These are phyloP conservation scores for Cladorhizidae sp. DNA, from an alignment of 37 sponge, comb jelly and placozoan species.

Conservation along the genomic window DNA sequence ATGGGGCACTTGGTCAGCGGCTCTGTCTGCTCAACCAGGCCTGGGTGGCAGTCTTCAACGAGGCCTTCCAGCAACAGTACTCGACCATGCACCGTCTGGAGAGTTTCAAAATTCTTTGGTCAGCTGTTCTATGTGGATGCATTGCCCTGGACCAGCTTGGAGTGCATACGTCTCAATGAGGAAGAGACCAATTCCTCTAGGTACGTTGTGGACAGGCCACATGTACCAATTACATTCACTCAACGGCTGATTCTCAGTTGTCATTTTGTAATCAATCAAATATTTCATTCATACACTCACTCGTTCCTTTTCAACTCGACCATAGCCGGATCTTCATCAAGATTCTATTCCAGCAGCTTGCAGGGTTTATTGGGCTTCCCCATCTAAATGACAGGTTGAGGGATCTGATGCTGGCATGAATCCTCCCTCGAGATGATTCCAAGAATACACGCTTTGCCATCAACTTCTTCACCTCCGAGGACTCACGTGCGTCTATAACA, in stretches of 20 bases:
- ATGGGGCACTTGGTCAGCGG: conserved; percentile 88
- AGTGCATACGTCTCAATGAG: conserved; percentile 93
- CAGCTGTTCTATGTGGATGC: conserved; percentile 95
- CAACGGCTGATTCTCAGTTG: no score
- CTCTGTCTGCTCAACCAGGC: conserved; percentile 87
- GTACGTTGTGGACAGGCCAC: conserved; percentile 13
- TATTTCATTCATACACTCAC: neutral
- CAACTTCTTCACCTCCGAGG: conserved; percentile 99
- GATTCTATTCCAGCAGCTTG: conserved; percentile 97
- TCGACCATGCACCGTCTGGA: conserved; percentile 93
- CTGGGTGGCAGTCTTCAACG: conserved; percentile 87
- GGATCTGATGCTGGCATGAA: conserved; percentile 84
- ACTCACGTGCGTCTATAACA: conserved; percentile 83
- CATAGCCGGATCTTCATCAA: conserved; percentile 96
- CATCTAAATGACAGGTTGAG: conserved; percentile 87
- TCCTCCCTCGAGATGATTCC: conserved; percentile 92
- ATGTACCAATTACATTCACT: no score
- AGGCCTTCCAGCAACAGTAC: conserved; percentile 88
- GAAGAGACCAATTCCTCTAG: conserved; percentile 98
- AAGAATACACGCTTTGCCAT: conserved; percentile 95
- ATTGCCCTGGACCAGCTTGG: conserved; percentile 92
- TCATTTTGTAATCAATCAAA: no score
- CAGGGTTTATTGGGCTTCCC: conserved; percentile 91
- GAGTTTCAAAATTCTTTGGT: conserved; percentile 90
- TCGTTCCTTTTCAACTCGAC: no score